Conservation (phyloP, 64 coral and sea anemone genomes). For the Actinia equina region DNA sequence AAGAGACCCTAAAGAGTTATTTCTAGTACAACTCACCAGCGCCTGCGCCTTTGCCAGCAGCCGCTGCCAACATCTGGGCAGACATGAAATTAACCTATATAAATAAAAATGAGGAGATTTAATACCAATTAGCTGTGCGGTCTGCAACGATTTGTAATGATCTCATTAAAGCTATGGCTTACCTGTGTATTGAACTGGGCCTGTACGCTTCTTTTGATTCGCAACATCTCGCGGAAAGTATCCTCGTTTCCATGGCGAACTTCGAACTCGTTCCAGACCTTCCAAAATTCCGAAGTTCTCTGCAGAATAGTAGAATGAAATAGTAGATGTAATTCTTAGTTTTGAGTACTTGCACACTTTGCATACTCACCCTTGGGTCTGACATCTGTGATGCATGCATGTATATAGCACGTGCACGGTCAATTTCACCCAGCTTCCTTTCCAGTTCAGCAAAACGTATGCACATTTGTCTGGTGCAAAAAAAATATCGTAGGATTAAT, state of each 20-base stretch:
- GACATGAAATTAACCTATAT: slow-evolving; percentile 97
- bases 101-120: not conserved
- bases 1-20: too few species aligned
- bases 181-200: slow-evolving; percentile 99
- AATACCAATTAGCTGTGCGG: too few species aligned
- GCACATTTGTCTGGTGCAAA: slow-evolving; percentile 77
- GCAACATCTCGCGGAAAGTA: slow-evolving; percentile 97
- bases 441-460: slow-evolving; percentile 96
- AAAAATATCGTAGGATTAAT: not conserved
- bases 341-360: too few species aligned
- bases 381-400: slow-evolving; percentile 97
- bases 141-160: not conserved
- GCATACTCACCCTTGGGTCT: slow-evolving; percentile 78
- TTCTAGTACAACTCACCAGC: slow-evolving; percentile 13
- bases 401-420: slow-evolving; percentile 90
- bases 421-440: slow-evolving; percentile 96
- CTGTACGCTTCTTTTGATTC: slow-evolving; percentile 99
- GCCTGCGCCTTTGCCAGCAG: slow-evolving; percentile 37
- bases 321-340: too few species aligned
- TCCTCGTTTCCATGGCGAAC: slow-evolving; percentile 99
- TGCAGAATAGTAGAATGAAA: slow-evolving; percentile 13
- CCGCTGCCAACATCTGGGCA: slow-evolving; percentile 92
- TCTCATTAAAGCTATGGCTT: not conserved
- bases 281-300: slow-evolving; percentile 91
- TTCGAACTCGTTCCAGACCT: slow-evolving; percentile 98